phyloP scores from a whole-genome alignment of 1,140 invertebrate genomes.

The Popillia japonica region DNA sequence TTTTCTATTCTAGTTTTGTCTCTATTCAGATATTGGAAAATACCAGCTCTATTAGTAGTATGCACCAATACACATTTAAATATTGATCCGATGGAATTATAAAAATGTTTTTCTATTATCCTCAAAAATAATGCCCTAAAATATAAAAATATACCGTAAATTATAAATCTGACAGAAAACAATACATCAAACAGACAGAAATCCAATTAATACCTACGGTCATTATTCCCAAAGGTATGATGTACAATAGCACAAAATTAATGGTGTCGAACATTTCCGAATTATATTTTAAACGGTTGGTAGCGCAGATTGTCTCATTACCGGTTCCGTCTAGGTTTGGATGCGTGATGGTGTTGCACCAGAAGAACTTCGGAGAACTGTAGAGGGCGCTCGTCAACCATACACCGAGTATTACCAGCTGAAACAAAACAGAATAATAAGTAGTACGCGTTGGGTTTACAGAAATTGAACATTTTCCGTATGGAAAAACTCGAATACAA shows the following conservation, averaged over 20 bases:
- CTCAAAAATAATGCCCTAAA: too few species aligned
- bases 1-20: too few species aligned
- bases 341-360: constrained; percentile 73
- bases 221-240: constrained; percentile 77
- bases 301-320: constrained; percentile 76
- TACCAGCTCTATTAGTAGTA: too few species aligned
- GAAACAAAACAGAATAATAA: constrained; percentile 55
- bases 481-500: not conserved
- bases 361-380: constrained; percentile 78
- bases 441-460: not conserved
- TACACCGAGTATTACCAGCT: constrained; percentile 76
- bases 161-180: not conserved
- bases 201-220: constrained; percentile 63
- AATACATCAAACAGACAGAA: not conserved
- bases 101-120: too few species aligned
- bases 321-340: constrained; percentile 63
- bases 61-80: too few species aligned
- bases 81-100: too few species aligned
- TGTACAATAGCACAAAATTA: constrained; percentile 78
- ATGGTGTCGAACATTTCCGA: constrained; percentile 78
- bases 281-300: constrained; percentile 76
- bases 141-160: not conserved
- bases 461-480: not conserved
- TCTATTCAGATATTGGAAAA: too few species aligned
- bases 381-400: constrained; percentile 81